Base-by-base conservation (phyloP, 2,797 vertebrate species). In the Pachyuromys duprasi region DNA sequence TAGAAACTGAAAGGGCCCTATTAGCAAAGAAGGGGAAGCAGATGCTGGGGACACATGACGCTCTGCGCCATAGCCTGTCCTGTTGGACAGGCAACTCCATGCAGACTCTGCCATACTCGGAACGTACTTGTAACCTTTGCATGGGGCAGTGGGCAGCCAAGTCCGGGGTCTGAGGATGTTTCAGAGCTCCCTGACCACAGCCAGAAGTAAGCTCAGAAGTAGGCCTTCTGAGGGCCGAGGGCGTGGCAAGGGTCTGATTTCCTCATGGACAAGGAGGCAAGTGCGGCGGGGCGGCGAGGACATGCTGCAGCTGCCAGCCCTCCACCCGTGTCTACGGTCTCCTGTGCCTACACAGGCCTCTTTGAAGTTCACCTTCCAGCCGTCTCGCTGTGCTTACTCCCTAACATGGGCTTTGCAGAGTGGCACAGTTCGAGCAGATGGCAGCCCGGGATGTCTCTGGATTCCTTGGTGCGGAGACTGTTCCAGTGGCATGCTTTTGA, bases 1-100 rank as follows among this genome's bases (percentile, higher is more conserved):
- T 5, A 1, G 42, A 63, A 22, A 69, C 55, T 15, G 15, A n/a
- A 26, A 69, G 72, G 6, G 45, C 36, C 5, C 62, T 18, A 12
- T 28, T 14, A 0, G 2, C 18, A n/a, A 70, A 39, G 17, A 69
- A 28, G 5, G 31, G 14, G 14, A 33, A 15, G 14, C 0, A 62
- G 31, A 6, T 8, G 1, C 2, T 13, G 81, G n/a, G 45, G 39
- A 33, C 63, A 14, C 0, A 1, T 7, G 9, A 22, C 4, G 1
- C 8, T 7, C 45, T 4, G 2, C 3, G 45, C 33, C 70, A 20
- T 8, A 2, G 76, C 3, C 60, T 13, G 1, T 36, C 53, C 11
- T 17, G 0, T 1, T 8, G 55, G 84, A 9, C 12, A 11, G 1
- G 49, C 11, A 13, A 3, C 24, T 24, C 53, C 11, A 7, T 0